Evolutionary conservation across 2,113 vertebrate species (phyloP).

Genomic region (Solea solea): DNA sequence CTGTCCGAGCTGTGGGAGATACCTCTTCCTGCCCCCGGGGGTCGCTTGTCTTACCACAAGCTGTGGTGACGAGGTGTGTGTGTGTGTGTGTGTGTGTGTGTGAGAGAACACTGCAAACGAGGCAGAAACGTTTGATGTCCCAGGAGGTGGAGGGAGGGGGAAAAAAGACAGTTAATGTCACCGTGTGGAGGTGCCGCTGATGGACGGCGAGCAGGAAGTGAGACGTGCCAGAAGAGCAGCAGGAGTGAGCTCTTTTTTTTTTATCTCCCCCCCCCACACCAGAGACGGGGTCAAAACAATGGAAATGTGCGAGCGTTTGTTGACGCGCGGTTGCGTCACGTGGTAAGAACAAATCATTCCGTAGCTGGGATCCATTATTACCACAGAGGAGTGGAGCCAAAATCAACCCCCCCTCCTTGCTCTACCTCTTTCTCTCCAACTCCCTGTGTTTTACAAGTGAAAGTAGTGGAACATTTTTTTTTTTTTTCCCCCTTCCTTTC

Average conservation of each 20-base stretch:
- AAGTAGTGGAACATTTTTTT: conserved; percentile 65
- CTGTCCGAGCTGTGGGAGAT: conserved; percentile 50
- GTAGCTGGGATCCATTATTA: conserved; percentile 79
- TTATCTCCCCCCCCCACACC: too few species aligned
- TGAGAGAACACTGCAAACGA: conserved; percentile 31
- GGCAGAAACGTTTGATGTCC: conserved; percentile 54
- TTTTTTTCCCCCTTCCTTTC: conserved; percentile 1
- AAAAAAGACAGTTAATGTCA: conserved; percentile 39
- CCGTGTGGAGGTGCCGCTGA: conserved; percentile 45
- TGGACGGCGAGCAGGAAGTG: conserved; percentile 42
- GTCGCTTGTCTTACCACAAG: conserved; percentile 49
- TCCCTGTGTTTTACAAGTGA: conserved; percentile 68
- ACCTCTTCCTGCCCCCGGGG: conserved; percentile 48
- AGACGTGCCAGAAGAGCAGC: conserved; percentile 34
- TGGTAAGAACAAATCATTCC: conserved; percentile 72
- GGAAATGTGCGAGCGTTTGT: conserved; percentile 61
- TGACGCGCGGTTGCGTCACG: conserved; percentile 71
- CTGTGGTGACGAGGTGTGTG: conserved; percentile 32
- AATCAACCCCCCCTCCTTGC: conserved; percentile 58
- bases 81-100: conserved; percentile 3
- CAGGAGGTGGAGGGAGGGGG: conserved; percentile 33
- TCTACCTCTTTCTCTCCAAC: conserved; percentile 44
- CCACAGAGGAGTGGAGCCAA: conserved; percentile 64
- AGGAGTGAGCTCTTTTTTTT: conserved; percentile 1
- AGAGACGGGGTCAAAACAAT: conserved; percentile 49